Evolutionary conservation across 1,140 invertebrate genomes (phyloP).

Genomic region (Aricia agestis): DNA sequence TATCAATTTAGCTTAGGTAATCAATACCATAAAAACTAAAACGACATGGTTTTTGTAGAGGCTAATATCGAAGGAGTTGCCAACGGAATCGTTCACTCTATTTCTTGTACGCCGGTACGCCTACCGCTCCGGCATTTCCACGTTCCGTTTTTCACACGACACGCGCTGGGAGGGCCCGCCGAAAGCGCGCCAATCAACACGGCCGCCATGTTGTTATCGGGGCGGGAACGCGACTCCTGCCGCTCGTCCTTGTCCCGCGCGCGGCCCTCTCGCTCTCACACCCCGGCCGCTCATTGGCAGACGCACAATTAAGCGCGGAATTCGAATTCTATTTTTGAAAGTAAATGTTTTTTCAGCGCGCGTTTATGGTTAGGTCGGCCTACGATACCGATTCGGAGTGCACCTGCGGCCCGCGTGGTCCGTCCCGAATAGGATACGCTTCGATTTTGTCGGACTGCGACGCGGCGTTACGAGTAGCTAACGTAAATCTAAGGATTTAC

Average conservation of each 20-base stretch:
- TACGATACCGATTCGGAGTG: conserved; percentile 38
- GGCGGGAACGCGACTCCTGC: conserved; percentile 49
- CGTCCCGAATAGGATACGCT: conserved; percentile 31
- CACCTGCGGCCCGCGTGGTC: conserved; percentile 42
- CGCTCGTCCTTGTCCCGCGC: conserved; percentile 40
- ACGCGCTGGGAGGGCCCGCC: conserved; percentile 47
- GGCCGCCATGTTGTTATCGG: conserved; percentile 70
- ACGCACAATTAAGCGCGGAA: conserved; percentile 71
- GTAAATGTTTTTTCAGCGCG: conserved; percentile 73
- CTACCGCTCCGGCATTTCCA: conserved; percentile 44
- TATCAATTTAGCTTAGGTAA: too few relatives aligned
- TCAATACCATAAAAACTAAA: too few relatives aligned
- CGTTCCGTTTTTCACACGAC: conserved; percentile 59
- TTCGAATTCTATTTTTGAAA: conserved; percentile 74
- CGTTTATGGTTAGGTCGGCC: conserved; percentile 46
- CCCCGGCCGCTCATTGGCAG: conserved; percentile 60
- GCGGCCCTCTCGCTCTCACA: conserved; percentile 48
- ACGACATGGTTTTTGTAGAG: not conserved
- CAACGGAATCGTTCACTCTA: not conserved
- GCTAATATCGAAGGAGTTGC: not conserved
- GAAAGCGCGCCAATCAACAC: conserved; percentile 66
- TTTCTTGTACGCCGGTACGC: conserved; percentile 11
- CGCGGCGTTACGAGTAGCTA: conserved; percentile 40
- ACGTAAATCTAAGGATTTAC: conserved; percentile 65
- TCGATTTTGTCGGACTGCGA: conserved; percentile 44